Evolutionary conservation across 1,140 invertebrate species (phyloP).

Genomic region (Neuroterus valhalla): DNA sequence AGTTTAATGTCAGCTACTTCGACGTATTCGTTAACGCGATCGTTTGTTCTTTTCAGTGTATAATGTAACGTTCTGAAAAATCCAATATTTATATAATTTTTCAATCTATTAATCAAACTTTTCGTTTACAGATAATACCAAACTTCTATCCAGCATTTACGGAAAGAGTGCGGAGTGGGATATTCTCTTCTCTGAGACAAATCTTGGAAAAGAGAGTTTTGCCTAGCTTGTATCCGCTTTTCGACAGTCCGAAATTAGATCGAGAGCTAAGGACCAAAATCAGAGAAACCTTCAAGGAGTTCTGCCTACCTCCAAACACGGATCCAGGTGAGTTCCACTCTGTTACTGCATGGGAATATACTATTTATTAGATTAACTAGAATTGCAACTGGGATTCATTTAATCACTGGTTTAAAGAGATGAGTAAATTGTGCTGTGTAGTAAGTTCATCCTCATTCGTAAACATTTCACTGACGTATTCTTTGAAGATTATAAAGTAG

Average conservation of each 20-base stretch:
- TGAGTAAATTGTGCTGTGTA: neutral
- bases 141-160: slow-evolving; percentile 92
- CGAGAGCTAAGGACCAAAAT: slow-evolving; percentile 90
- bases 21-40: too few relatives aligned
- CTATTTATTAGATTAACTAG: slow-evolving; percentile 20
- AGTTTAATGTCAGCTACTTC: too few relatives aligned
- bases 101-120: slow-evolving; percentile 19
- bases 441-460: neutral
- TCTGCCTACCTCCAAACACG: slow-evolving; percentile 81
- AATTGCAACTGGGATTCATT: neutral
- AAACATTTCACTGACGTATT: neutral
- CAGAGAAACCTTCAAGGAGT: slow-evolving; percentile 93
- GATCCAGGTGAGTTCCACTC: slow-evolving; percentile 66
- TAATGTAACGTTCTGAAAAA: too few relatives aligned
- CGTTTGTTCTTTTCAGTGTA: too few relatives aligned
- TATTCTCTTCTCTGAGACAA: slow-evolving; percentile 92
- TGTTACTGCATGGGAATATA: slow-evolving; percentile 32
- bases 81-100: slow-evolving; percentile 24
- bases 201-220: slow-evolving; percentile 96
- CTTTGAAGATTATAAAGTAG: neutral
- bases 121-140: slow-evolving; percentile 86
- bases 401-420: slow-evolving; percentile 15
- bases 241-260: slow-evolving; percentile 95
- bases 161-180: slow-evolving; percentile 91
- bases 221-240: slow-evolving; percentile 90